These are phyloP conservation scores for Cerceris rybyensis DNA, from an alignment of 2,888 invertebrate genomes.

Conservation along the genomic window DNA sequence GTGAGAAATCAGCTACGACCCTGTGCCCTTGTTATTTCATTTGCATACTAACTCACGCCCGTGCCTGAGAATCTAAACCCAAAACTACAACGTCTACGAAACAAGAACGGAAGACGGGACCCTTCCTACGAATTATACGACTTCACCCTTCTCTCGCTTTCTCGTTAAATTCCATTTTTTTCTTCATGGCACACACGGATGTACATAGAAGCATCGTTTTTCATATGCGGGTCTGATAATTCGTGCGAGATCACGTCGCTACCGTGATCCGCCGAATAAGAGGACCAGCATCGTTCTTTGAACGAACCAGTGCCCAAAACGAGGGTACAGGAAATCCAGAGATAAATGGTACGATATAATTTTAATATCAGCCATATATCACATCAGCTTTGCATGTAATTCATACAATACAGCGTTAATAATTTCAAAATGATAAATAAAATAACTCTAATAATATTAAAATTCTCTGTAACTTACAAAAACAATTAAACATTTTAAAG, in stretches of 20 bases:
- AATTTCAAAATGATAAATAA: no score
- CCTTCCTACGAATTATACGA: constrained; percentile 60
- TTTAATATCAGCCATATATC: neutral
- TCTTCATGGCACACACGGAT: constrained; percentile 50
- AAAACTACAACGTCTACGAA: constrained; percentile 53
- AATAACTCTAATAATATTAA: no score
- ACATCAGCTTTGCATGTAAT: neutral
- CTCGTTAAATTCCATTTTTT: constrained; percentile 44
- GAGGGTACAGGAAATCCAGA: constrained; percentile 31
- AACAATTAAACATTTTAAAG: neutral
- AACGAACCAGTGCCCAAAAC: constrained; percentile 38
- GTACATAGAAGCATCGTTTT: constrained; percentile 55
- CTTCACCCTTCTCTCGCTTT: constrained; percentile 28
- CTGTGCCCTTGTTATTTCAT: constrained; percentile 60
- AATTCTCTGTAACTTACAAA: no score
- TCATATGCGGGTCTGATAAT: constrained; percentile 72
- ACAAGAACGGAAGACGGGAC: constrained; percentile 66
- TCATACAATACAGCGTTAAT: neutral
- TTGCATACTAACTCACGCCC: constrained; percentile 73
- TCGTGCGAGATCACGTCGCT: constrained; percentile 76
- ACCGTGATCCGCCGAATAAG: constrained; percentile 53
- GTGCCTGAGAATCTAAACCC: constrained; percentile 63
- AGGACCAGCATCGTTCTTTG: constrained; percentile 51
- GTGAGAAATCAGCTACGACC: constrained; percentile 22
- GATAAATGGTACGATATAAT: neutral